Evolutionary conservation across 2,888 invertebrate genomes (phyloP).

Genomic region (Sepiola atlantica): DNA sequence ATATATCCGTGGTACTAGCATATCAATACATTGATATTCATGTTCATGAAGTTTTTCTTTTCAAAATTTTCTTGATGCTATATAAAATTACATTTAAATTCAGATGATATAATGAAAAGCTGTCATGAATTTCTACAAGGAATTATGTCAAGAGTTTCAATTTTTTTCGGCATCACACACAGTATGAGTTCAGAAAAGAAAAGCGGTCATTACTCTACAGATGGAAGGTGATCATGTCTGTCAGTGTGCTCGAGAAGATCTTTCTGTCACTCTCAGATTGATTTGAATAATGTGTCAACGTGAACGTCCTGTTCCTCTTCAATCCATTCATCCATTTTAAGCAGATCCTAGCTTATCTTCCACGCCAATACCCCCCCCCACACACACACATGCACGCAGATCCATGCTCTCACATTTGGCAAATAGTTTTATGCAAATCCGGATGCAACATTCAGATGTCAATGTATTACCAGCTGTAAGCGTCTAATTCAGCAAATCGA

Average conservation of each 20-base stretch:
- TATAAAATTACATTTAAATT: background rate
- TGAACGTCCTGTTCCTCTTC: background rate
- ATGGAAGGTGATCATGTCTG: background rate
- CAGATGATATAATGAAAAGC: background rate
- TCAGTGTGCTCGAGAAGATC: background rate
- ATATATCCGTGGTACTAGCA: no score
- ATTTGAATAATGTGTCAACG: background rate
- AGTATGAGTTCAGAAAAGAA: background rate
- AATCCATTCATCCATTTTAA: background rate
- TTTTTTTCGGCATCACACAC: background rate
- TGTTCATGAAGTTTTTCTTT: no score
- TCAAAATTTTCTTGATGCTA: background rate
- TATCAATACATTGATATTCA: no score
- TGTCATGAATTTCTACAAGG: background rate
- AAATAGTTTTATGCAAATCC: background rate
- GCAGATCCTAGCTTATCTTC: background rate
- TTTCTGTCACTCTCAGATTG: background rate
- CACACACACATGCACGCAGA: background rate
- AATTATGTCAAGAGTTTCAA: background rate
- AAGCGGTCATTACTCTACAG: background rate
- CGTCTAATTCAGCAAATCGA: background rate
- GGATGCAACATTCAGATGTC: background rate
- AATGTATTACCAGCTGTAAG: background rate
- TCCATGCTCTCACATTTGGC: background rate
- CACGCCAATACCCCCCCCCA: background rate